Base-by-base conservation (phyloP, 2,888 invertebrate species). In the Xylophagus ater region DNA sequence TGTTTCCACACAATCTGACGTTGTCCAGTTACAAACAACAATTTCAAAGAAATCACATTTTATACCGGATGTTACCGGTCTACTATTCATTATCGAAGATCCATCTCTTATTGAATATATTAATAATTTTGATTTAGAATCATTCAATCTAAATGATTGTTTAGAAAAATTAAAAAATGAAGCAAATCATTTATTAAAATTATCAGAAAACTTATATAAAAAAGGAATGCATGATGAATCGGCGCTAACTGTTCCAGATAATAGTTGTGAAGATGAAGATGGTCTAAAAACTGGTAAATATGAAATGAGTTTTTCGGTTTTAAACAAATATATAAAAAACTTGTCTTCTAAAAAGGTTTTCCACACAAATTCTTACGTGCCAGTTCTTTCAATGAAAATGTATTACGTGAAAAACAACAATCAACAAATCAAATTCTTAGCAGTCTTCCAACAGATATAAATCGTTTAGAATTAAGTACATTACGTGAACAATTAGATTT, bases 121-220 rank as follows among this genome's bases (percentile, higher is more conserved):
- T 5, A 65, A 81, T 41, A 73, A 72, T 17, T 36, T 39, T 12
- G 58, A 59, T 7, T 32, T 46, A 3, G 58, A 58, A 4, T 56
- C 59, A 53, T 69, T 69, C 17, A 81, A 84, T 56, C 62, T 86
- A 42, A 76, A 76, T 37, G 65, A 69, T 30, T 84, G 84, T 49
- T 57, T 85, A 47, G 70, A 73, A 35, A 70, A 80, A 15, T 60
- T 86, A 35, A 72, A 75, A 44, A 58, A 68, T 7, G 85, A 86
- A 53, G 84, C 84, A 1, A 76, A 78, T 23, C 75, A 76, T 15
- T 63, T 86, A 47, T 64, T 85, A 31, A 72, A 74, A 21, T 58
- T 80, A n/a, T 75, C 75, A 0, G 62, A 65, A 45, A 58, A 59
- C 25, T 45, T 63, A 14, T 50, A 51, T 2, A 54, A 49, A 25